These are phyloP conservation scores for Sylvietta virens DNA, from an alignment of 2,113 vertebrate genomes.

Conservation along the genomic window DNA sequence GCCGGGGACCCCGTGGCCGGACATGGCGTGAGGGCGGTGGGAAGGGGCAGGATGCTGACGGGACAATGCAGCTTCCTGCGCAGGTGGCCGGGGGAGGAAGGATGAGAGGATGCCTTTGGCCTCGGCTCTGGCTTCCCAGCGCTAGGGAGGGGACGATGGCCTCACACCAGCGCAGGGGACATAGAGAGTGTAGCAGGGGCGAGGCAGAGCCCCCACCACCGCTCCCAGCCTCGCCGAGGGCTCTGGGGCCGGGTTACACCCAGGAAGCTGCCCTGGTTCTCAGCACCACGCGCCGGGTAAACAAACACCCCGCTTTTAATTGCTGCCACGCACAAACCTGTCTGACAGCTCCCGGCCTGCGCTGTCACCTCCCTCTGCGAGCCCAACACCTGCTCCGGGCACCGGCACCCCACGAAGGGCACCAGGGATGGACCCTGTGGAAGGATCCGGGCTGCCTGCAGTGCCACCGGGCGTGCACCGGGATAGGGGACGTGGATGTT, in stretches of 20 bases:
- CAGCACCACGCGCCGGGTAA: slow-evolving; percentile 30
- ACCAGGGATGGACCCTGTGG: background rate
- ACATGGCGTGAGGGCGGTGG: background rate
- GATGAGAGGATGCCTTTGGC: background rate
- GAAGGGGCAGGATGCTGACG: slow-evolving; percentile 22
- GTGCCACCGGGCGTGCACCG: background rate
- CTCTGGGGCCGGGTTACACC: background rate
- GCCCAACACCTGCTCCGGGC: slow-evolving; percentile 21
- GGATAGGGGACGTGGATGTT: background rate
- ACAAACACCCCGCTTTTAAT: slow-evolving; percentile 63
- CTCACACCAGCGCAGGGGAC: background rate
- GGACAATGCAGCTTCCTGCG: slow-evolving; percentile 51
- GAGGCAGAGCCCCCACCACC: background rate
- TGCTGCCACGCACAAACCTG: slow-evolving; percentile 59
- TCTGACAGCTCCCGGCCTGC: slow-evolving; percentile 54
- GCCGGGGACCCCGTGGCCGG: background rate
- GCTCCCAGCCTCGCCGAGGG: background rate
- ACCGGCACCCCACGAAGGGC: background rate
- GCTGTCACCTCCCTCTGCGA: slow-evolving; percentile 32
- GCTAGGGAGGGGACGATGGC: background rate
- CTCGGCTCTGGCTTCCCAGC: background rate
- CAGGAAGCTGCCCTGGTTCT: slow-evolving; percentile 58
- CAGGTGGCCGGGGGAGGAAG: slow-evolving; percentile 45
- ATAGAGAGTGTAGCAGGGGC: accelerated
- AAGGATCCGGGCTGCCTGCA: background rate